Percentiles rank a stretch among this genome's conserved stretches.
These are phyloP conservation scores for Willisornis vidua DNA, from an alignment of 2,113 vertebrate genomes.

Conservation along the genomic window DNA sequence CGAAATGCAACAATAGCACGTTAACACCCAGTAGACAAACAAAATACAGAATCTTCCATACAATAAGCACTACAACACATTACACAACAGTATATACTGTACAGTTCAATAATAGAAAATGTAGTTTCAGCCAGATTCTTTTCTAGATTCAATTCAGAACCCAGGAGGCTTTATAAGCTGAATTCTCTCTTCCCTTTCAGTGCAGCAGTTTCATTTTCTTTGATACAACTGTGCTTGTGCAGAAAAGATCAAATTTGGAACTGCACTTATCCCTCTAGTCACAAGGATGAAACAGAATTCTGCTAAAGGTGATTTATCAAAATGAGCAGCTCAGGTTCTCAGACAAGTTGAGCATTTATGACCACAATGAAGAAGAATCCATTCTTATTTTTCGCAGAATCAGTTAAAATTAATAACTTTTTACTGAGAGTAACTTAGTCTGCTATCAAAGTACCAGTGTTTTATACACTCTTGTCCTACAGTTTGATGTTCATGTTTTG, in stretches of 20 bases:
- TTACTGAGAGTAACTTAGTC: neutral
- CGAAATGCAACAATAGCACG: neutral
- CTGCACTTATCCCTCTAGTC: neutral
- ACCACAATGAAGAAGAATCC: neutral
- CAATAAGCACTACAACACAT: neutral
- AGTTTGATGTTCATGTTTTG: neutral
- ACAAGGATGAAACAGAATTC: neutral
- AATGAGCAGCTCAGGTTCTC: neutral
- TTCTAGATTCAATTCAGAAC: neutral
- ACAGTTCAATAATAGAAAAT: neutral
- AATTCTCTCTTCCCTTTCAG: neutral
- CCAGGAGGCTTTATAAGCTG: neutral
- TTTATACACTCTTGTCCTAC: neutral
- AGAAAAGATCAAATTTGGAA: conserved; percentile 8
- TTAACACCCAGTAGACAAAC: neutral
- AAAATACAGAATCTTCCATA: neutral
- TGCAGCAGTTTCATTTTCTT: neutral
- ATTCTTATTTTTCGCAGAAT: neutral
- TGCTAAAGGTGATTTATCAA: neutral
- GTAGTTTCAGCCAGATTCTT: neutral
- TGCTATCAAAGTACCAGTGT: neutral
- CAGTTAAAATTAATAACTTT: neutral
- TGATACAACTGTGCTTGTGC: neutral
- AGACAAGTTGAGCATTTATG: neutral
- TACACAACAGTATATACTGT: neutral